Conservation (phyloP, 2,113 vertebrate species). For the Genyomyrus donnyi region DNA sequence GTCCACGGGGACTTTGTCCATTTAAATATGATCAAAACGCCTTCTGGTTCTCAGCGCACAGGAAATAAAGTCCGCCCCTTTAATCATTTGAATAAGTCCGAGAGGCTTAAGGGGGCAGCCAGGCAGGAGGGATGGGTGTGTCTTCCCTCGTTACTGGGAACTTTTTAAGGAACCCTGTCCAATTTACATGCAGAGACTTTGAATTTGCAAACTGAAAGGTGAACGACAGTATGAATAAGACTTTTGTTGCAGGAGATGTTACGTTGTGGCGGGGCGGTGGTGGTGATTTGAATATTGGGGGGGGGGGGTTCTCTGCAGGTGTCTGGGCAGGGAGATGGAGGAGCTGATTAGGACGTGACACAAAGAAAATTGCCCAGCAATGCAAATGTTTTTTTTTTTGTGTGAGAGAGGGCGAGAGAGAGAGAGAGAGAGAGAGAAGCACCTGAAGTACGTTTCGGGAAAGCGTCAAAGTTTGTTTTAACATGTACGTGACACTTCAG, state of each 20-base stretch:
- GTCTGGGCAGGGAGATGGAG: constrained; percentile 57
- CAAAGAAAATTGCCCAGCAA: constrained; percentile 65
- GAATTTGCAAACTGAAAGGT: constrained; percentile 62
- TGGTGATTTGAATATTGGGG: constrained; percentile 62
- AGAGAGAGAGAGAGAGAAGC: background rate
- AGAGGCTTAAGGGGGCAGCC: background rate
- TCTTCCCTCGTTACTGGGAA: constrained; percentile 49
- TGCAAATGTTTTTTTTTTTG: constrained; percentile 55
- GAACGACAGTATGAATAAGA: constrained; percentile 56
- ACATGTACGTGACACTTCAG: background rate
- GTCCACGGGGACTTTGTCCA: constrained; percentile 52
- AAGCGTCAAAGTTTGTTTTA: background rate
- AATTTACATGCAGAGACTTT: constrained; percentile 67
- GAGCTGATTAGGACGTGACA: constrained; percentile 61
- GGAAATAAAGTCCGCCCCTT: background rate
- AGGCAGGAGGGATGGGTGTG: constrained; percentile 20
- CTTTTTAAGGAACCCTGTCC: constrained; percentile 48
- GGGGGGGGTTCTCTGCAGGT: constrained; percentile 53
- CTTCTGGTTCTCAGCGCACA: background rate
- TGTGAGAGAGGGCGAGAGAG: background rate
- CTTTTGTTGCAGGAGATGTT: constrained; percentile 60
- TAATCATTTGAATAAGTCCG: constrained; percentile 18
- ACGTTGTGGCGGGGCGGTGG: constrained; percentile 23
- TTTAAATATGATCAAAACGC: constrained; percentile 38
- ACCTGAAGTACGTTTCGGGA: background rate